Base-by-base conservation (phyloP, 2,888 invertebrate genomes). In the Meteorus colon region DNA sequence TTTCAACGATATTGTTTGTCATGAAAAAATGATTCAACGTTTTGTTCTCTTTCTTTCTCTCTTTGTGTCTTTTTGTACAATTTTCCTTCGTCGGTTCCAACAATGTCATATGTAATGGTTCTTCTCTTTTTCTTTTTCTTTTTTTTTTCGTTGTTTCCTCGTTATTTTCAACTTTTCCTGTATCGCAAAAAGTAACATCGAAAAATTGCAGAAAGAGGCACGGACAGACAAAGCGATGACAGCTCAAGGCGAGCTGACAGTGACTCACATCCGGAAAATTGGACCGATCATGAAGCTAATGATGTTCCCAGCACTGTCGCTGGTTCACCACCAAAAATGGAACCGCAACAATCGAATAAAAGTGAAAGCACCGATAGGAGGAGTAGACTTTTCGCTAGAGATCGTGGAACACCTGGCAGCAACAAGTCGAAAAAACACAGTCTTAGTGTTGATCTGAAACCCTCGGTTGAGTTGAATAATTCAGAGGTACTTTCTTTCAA, bases 261-360 rank as follows among this genome's bases (percentile, higher is more conserved):
- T 55, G 92, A 92, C 80, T 91, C 91, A 4, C 91, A 92, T 82
- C 90, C 91, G 65, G 91, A 91, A 76, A 90, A 90, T 83, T 93
- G 92, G 90, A 93, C 94, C 37, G 94, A 95, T 89, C 93, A 93
- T 76, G 94, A 94, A 86, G 93, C 92, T 45, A 94, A 93, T 76
- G 94, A 94, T 86, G 92, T 93, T 60, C 85, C 92, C 91, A 85
- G 90, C 90, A 76, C 91, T 89, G 60, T 93, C 91, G 83, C 94
- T 90, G 82, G 94, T 19, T 93, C 94, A 75, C 92, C 93, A 0
- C 92, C 92, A 0, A 92, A 92, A 79, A 91, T 91, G 16, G 90
- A 91, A 55, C 91, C 91, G 1, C 91, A 91, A 16, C 77, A 65
- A 10, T 88, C 90, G 77, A 91, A 91, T 87, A 92, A 92, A 87